Evolutionary conservation across 2,113 vertebrate species (phyloP).

Genomic region (Notarius lentiginosus): DNA sequence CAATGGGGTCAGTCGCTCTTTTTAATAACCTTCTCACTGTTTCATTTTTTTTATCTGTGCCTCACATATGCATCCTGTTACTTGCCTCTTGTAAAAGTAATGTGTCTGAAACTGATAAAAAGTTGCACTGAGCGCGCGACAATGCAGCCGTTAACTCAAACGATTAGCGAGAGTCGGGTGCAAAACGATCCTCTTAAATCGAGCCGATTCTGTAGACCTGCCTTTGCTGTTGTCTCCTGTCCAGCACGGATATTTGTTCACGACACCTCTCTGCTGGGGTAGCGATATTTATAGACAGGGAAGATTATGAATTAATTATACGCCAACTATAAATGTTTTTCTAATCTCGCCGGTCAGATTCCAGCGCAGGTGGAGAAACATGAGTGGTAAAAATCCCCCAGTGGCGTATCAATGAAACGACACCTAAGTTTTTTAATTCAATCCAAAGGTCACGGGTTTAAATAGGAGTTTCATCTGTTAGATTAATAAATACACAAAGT

Average conservation of each 20-base stretch:
- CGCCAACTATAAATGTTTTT: slow-evolving; percentile 33
- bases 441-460: slow-evolving; percentile 23
- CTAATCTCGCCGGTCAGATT: slow-evolving; percentile 37
- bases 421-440: background rate
- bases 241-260: slow-evolving; percentile 41
- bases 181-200: slow-evolving; percentile 14
- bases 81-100: background rate
- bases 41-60: background rate
- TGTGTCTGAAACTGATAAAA: background rate
- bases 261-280: slow-evolving; percentile 4
- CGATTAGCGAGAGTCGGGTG: slow-evolving; percentile 2
- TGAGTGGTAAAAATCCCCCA: background rate
- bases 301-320: slow-evolving; percentile 50
- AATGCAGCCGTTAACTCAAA: background rate
- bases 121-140: background rate
- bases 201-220: background rate
- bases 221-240: slow-evolving; percentile 45
- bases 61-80: background rate
- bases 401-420: background rate
- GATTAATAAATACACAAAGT: background rate
- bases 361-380: slow-evolving; percentile 32
- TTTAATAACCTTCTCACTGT: background rate
- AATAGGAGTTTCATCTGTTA: background rate
- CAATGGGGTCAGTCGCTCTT: slow-evolving; percentile 90
- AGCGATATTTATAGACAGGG: slow-evolving; percentile 35